A percentile compares a stretch with the other conserved stretches of the same genome.
phyloP scores from a whole-genome alignment of 2,888 invertebrate species.

The Rhingia rostrata region DNA sequence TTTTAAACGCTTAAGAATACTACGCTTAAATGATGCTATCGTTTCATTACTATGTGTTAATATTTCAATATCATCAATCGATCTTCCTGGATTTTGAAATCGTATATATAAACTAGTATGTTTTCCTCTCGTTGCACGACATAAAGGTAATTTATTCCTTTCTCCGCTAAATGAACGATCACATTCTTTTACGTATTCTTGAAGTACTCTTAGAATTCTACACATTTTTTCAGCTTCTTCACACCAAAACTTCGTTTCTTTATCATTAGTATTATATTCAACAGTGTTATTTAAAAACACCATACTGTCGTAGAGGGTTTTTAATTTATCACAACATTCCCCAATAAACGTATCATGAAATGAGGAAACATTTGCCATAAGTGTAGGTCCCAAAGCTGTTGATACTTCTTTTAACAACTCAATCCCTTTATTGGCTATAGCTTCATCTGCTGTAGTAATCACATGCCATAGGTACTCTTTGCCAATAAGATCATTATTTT shows the following conservation, averaged over 20 bases:
- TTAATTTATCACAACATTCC: slow-evolving; percentile 94
- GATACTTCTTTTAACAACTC: slow-evolving; percentile 95
- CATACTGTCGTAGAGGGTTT: slow-evolving; percentile 87
- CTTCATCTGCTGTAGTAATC: slow-evolving; percentile 94
- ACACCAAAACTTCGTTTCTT: slow-evolving; percentile 35
- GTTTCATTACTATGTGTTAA: slow-evolving; percentile 97
- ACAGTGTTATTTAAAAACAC: slow-evolving; percentile 78
- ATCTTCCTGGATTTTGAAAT: slow-evolving; percentile 93
- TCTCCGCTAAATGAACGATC: slow-evolving; percentile 94
- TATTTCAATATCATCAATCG: slow-evolving; percentile 95
- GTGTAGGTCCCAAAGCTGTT: slow-evolving; percentile 94
- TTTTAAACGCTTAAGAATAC: slow-evolving; percentile 85
- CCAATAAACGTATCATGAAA: slow-evolving; percentile 96
- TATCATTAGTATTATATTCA: slow-evolving; percentile 44
- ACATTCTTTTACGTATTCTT: slow-evolving; percentile 97
- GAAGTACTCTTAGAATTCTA: slow-evolving; percentile 95
- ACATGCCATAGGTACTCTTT: slow-evolving; percentile 98
- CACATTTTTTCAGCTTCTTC: slow-evolving; percentile 93
- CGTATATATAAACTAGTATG: slow-evolving; percentile 93
- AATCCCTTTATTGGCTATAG: slow-evolving; percentile 96
- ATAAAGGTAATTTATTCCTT: slow-evolving; percentile 92
- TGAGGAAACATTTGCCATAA: slow-evolving; percentile 89
- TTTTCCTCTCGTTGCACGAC: slow-evolving; percentile 94
- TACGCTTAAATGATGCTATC: slow-evolving; percentile 91
- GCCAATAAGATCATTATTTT: slow-evolving; percentile 97